These are phyloP conservation scores for Callionymus lyra DNA, from an alignment of 2,113 vertebrate species.

Conservation along the genomic window DNA sequence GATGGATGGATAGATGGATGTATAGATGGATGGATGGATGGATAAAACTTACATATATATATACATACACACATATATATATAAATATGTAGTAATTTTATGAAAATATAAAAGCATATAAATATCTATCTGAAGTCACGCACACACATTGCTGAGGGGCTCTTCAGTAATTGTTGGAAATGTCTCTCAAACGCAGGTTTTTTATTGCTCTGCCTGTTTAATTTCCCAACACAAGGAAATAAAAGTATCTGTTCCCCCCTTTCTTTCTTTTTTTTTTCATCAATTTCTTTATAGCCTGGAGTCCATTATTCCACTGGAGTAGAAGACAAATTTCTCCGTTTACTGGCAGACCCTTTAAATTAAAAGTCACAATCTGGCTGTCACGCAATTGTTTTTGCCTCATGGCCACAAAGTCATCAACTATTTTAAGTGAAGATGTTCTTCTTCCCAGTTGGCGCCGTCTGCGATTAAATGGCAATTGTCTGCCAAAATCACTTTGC, in stretches of 20 bases:
- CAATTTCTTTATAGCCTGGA: slow-evolving; percentile 27
- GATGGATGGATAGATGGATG: too few species aligned
- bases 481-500: slow-evolving; percentile 54
- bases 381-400: slow-evolving; percentile 57
- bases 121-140: slow-evolving; percentile 26
- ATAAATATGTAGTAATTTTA: too few species aligned
- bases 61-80: too few species aligned
- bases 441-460: slow-evolving; percentile 41
- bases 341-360: slow-evolving; percentile 57
- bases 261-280: slow-evolving; percentile 37
- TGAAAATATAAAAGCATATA: slow-evolving; percentile 30
- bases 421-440: slow-evolving; percentile 58
- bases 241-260: slow-evolving; percentile 6
- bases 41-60: too few species aligned
- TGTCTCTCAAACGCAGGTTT: slow-evolving; percentile 28
- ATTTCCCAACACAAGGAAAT: slow-evolving; percentile 36
- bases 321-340: slow-evolving; percentile 43
- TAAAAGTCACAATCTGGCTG: slow-evolving; percentile 63
- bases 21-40: too few species aligned
- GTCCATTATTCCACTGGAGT: slow-evolving; percentile 47
- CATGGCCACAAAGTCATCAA: slow-evolving; percentile 51
- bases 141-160: slow-evolving; percentile 27
- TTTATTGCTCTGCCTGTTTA: slow-evolving; percentile 32
- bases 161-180: slow-evolving; percentile 31
- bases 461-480: slow-evolving; percentile 60